Conservation (phyloP, 2,797 vertebrate species). For the Pseudopleuronectes americanus region DNA sequence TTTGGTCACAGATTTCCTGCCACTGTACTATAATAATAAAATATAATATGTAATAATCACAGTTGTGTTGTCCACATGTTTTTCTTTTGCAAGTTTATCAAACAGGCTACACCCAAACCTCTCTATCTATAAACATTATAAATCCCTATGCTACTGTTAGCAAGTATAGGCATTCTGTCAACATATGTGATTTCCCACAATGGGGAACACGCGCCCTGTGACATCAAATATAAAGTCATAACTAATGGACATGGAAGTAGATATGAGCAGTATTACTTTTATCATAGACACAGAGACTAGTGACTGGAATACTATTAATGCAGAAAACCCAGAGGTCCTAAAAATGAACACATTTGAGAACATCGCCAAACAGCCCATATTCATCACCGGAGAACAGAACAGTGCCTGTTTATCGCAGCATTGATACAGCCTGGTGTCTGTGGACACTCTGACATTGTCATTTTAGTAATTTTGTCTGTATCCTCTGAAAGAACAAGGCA, state of each 20-base stretch:
- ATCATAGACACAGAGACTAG: not conserved
- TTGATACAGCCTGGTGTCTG: conserved; percentile 15
- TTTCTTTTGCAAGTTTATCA: not conserved
- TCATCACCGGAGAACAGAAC: conserved; percentile 35
- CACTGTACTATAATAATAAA: too few species aligned
- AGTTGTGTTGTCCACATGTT: not conserved
- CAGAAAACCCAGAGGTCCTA: not conserved
- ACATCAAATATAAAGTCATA: not conserved
- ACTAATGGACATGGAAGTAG: not conserved
- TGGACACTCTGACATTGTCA: conserved; percentile 26
- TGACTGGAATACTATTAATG: not conserved
- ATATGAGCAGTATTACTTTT: not conserved
- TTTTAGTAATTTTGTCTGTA: conserved; percentile 41
- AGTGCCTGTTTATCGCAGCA: conserved; percentile 26
- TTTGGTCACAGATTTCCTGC: too few species aligned
- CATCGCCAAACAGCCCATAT: conserved; percentile 24
- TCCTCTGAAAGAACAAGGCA: conserved; percentile 43
- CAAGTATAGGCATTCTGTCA: too few species aligned
- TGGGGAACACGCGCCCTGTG: not conserved
- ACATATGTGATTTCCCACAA: too few species aligned
- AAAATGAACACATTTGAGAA: conserved; percentile 29
- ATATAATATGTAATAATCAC: not conserved
- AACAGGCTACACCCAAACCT: not conserved
- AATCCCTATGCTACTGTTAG: too few species aligned
- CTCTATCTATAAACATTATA: too few species aligned